Conservation (phyloP, 2,113 vertebrate species). For the Peromyscus californicus region DNA sequence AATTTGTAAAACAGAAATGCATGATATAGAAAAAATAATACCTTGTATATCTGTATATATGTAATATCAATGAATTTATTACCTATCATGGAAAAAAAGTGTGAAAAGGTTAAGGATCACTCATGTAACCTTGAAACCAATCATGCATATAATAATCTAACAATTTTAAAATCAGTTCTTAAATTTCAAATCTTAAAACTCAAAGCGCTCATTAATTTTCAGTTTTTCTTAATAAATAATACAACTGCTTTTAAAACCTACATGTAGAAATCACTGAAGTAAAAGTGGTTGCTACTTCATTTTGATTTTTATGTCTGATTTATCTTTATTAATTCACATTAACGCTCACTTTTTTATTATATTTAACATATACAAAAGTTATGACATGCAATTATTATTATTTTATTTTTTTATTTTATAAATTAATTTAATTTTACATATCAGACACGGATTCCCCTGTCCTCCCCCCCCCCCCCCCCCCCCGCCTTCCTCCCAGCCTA, state of each 20-base stretch:
- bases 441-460: too few species aligned
- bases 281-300: neutral
- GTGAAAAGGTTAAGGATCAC: neutral
- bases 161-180: conserved; percentile 17
- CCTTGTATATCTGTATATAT: neutral
- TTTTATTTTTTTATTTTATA: too few species aligned
- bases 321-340: neutral
- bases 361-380: neutral
- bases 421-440: too few species aligned
- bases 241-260: neutral
- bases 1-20: neutral
- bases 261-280: neutral
- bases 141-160: neutral
- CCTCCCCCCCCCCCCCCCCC: too few species aligned
- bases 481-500: too few species aligned
- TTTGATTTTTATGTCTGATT: neutral
- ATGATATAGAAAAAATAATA: neutral
- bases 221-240: conserved; percentile 50
- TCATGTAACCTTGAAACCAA: neutral
- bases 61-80: neutral
- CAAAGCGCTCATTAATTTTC: conserved; percentile 23
- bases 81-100: neutral
- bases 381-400: neutral
- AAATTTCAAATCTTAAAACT: conserved; percentile 17
- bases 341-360: neutral